phyloP scores from a whole-genome alignment of 2,113 vertebrate species.

The Rhineura floridana region DNA sequence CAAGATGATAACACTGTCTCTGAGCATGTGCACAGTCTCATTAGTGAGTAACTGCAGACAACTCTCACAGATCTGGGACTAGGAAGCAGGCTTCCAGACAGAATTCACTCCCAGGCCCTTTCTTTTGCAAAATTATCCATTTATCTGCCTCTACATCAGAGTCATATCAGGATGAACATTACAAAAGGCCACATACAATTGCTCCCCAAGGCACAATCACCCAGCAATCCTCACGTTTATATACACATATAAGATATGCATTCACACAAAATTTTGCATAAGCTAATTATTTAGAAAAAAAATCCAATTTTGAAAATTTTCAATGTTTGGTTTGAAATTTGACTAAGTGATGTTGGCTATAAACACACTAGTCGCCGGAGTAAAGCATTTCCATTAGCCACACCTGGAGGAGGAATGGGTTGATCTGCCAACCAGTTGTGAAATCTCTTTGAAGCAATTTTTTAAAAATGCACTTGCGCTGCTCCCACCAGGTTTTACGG shows the following conservation, averaged over 20 bases:
- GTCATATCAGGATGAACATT: neutral
- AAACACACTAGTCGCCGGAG: too few species aligned
- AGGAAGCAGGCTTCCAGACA: neutral
- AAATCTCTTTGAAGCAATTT: too few species aligned
- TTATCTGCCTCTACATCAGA: neutral
- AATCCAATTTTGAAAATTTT: neutral
- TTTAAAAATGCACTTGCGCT: too few species aligned
- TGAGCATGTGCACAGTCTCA: neutral
- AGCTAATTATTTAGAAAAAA: neutral
- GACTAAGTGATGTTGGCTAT: neutral
- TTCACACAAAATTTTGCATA: neutral
- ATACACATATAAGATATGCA: too few species aligned
- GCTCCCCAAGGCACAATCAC: neutral
- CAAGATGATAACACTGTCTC: neutral
- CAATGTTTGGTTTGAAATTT: neutral
- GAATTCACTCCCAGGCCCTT: neutral
- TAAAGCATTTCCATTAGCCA: too few species aligned
- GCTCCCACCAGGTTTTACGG: too few species aligned
- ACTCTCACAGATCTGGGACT: neutral
- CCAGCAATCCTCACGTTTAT: neutral
- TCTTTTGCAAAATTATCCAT: neutral
- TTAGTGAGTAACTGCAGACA: too few species aligned
- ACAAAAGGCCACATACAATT: neutral
- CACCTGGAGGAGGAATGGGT: too few species aligned
- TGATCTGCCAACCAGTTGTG: too few species aligned